Evolutionary conservation across 2,797 vertebrate genomes (phyloP), one percentile per base, ranked within the genome.

Genomic region (Gobionotothen gibberifrons): DNA sequence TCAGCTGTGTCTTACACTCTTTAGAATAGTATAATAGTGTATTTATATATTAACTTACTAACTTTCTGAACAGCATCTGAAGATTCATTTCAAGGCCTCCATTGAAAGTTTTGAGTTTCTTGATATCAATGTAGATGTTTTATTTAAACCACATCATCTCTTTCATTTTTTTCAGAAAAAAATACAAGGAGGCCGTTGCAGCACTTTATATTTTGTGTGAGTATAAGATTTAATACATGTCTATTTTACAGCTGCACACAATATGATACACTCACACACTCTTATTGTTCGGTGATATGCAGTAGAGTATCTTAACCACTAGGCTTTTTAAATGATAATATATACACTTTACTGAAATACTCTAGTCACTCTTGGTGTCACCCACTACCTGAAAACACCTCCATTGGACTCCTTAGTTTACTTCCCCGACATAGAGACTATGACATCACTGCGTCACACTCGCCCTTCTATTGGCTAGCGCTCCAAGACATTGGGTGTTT

Each of bases 261-360:
- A 60, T 60, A 9, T 15, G 13, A 65, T 3, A n/a, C 29, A 40
- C 26, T 48, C 3, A 9, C 61, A 9, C 39, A 46, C 17, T 1
- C 9, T 44, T 40, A 12, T 42, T 29, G 10, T 48, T 29, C 60
- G 39, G 6, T 61, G 6, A 12, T 61, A 4, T 64, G 56, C 29
- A 17, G n/a, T 62, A 32, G 29, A 36, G 21, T 14, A 0, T 51
- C 10, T n/a, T 26, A 13, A 17, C 53, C 36, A 51, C 9, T 9
- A 49, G 32, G 36, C 40, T 49, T 12, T 67, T 1, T n/a, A 0
- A 62, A 17, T 13, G 6, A n/a, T 2, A 68, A 55, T 39, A 1
- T 21, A 40, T 66, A 17, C 26, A 26, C 53, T 64, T 60, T 42
- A 53, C 52, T 60, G 12, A 62, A 61, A 40, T 40, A 56, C 15